phyloP scores from a whole-genome alignment of 2,888 invertebrate genomes.

The Nemotelus nigrinus region DNA sequence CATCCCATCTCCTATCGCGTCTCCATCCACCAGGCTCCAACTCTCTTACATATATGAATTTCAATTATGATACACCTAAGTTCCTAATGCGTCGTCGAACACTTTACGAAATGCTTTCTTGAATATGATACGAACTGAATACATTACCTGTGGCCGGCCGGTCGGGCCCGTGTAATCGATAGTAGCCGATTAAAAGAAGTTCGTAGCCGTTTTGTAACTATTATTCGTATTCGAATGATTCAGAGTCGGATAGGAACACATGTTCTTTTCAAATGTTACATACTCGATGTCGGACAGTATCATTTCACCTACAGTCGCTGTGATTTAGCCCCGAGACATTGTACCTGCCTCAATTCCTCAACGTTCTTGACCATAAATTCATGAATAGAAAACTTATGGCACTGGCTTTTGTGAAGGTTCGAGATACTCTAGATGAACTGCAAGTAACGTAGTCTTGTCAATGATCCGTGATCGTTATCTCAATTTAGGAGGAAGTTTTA shows the following conservation, averaged over 20 bases:
- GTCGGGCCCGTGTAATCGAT: constrained; percentile 7
- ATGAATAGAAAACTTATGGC: constrained; percentile 32
- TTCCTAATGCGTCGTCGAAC: constrained; percentile 36
- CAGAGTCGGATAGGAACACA: constrained; percentile 48
- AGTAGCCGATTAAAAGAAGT: constrained; percentile 31
- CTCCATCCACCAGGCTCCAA: not conserved
- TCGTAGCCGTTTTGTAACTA: constrained; percentile 33
- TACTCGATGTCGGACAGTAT: constrained; percentile 49
- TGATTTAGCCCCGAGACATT: constrained; percentile 29
- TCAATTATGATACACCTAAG: constrained; percentile 36
- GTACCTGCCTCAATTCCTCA: constrained; percentile 41
- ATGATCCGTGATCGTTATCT: too few relatives aligned
- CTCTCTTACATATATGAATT: constrained; percentile 36
- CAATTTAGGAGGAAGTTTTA: too few relatives aligned
- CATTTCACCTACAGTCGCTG: constrained; percentile 46
- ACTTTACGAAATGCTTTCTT: constrained; percentile 17
- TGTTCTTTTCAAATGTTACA: constrained; percentile 47
- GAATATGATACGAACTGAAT: constrained; percentile 33
- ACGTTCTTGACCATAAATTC: constrained; percentile 39
- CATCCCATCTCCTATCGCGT: not conserved
- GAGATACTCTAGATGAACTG: constrained; percentile 29
- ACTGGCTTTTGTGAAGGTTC: not conserved
- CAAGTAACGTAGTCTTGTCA: not conserved
- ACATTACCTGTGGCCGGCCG: constrained; percentile 6
- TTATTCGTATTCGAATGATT: constrained; percentile 38